Evolutionary conservation across 1,140 invertebrate species (phyloP).

Genomic region (Drosophila pruinosa): DNA sequence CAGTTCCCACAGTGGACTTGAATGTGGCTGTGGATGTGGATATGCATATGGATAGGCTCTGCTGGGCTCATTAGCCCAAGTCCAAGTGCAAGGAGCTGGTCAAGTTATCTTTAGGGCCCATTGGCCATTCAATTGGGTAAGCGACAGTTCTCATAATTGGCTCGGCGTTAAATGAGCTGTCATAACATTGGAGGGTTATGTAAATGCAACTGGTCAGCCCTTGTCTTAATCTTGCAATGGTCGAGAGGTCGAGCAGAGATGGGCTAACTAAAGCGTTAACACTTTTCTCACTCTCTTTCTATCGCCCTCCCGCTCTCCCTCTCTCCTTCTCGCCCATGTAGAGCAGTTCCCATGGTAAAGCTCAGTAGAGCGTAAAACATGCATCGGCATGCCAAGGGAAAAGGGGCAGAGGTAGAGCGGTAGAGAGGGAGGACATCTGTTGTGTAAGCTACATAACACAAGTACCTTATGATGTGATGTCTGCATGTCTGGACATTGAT

Average conservation of each 20-base stretch:
- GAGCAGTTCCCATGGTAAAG: constrained; percentile 42
- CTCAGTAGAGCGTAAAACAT: constrained; percentile 52
- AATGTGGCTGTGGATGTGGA: too few species aligned
- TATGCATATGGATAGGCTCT: too few species aligned
- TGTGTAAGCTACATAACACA: constrained; percentile 7
- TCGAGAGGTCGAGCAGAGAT: constrained; percentile 12
- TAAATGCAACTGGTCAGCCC: not conserved
- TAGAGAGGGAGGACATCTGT: not conserved
- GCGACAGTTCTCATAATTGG: constrained; percentile 2
- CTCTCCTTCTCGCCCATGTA: not conserved
- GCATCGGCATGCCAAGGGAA: constrained; percentile 10
- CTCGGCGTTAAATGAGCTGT: constrained; percentile 69
- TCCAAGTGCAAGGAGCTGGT: too few species aligned
- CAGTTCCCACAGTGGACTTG: not conserved
- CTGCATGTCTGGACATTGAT: constrained; percentile 18
- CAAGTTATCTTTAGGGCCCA: constrained; percentile 2
- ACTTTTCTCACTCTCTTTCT: constrained; percentile 19
- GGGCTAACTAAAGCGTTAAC: constrained; percentile 49
- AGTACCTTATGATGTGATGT: constrained; percentile 32
- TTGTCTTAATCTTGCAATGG: constrained; percentile 15
- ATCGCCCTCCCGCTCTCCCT: not conserved
- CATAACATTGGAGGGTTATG: constrained; percentile 56
- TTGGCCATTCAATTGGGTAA: constrained; percentile 12
- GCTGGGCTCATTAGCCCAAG: not conserved
- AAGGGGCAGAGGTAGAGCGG: not conserved